Evolutionary conservation across 2,888 invertebrate species (phyloP), one percentile per base, ranked within the genome.

Genomic region (Parascotia fuliginaria): DNA sequence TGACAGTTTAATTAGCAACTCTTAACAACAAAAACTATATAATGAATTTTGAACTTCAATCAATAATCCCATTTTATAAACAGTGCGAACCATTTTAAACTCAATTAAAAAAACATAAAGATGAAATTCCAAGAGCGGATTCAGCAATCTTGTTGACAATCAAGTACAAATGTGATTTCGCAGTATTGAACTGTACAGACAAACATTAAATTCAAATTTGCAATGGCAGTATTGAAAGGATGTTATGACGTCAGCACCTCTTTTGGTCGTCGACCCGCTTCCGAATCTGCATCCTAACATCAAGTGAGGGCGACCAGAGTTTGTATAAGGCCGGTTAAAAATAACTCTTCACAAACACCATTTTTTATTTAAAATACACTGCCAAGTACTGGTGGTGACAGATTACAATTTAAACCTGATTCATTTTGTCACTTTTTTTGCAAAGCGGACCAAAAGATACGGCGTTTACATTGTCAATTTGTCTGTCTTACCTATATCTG

Each of bases 191-290:
- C 65, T 43, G 28, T 55, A 46, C 12, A 2, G 0, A 1, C 1
- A n/a, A 7, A 9, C 4, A 24, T 29, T 41, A 61, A 47, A 36
- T 49, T 54, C 27, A 14, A 22, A 52, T 46, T 36, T 48, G 16
- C 31, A 44, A 15, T 37, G 14, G 12, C 27, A 5, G 3, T n/a
- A 4, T 16, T 27, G 2, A 40, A 39, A 56, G 44, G 19, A 37
- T 34, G 22, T 28, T 15, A 12, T 9, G 32, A 12, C 27, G 50
- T 63, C 70, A 63, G 62, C 65, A 70, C 58, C 58, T 70, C 53
- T 64, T 63, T 62, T 64, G 71, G 65, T 46, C 67, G 39, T 60
- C 54, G 73, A 65, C 67, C 70, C 42, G 60, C 40, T 52, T 52
- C 55, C 54, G 49, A 68, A 68, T 60, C 22, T 58, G 67, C 64